These are phyloP conservation scores for Drosophila planitibia DNA, from an alignment of 2,888 invertebrate genomes.

Conservation along the genomic window DNA sequence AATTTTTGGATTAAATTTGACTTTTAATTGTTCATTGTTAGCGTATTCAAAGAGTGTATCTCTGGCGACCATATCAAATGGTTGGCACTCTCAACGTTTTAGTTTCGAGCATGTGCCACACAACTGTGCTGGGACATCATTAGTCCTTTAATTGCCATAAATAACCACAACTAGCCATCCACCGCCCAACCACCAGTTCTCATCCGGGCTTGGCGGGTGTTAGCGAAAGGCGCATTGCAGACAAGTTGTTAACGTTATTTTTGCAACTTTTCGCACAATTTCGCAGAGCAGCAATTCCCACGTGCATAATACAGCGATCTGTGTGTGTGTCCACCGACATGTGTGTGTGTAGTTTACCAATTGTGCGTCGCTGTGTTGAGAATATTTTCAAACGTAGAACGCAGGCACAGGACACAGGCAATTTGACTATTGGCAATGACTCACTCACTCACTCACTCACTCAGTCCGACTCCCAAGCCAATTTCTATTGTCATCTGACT, in stretches of 20 bases:
- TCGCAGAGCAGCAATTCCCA: constrained; percentile 61
- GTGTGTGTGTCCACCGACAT: constrained; percentile 4
- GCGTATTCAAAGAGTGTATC: constrained; percentile 43
- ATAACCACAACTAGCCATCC: constrained; percentile 68
- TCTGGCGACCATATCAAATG: constrained; percentile 40
- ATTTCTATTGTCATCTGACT: constrained; percentile 73
- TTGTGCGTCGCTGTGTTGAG: constrained; percentile 65
- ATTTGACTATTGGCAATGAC: constrained; percentile 72
- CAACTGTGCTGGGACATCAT: constrained; percentile 77
- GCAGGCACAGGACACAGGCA: constrained; percentile 48
- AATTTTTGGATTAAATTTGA: background rate
- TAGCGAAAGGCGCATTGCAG: constrained; percentile 34
- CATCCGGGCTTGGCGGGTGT: constrained; percentile 1
- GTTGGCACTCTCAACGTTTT: constrained; percentile 38
- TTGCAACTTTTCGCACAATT: constrained; percentile 60
- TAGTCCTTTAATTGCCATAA: constrained; percentile 83
- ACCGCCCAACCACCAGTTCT: background rate
- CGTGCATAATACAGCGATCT: constrained; percentile 68
- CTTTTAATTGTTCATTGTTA: constrained; percentile 7
- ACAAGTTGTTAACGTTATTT: constrained; percentile 81
- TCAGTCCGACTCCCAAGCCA: constrained; percentile 59
- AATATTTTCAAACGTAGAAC: constrained; percentile 63
- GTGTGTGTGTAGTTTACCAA: constrained; percentile 49
- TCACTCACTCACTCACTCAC: constrained; percentile 21
- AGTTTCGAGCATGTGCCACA: constrained; percentile 52